These are phyloP conservation scores for Argentina silus DNA, from an alignment of 2,797 vertebrate species.

Conservation along the genomic window DNA sequence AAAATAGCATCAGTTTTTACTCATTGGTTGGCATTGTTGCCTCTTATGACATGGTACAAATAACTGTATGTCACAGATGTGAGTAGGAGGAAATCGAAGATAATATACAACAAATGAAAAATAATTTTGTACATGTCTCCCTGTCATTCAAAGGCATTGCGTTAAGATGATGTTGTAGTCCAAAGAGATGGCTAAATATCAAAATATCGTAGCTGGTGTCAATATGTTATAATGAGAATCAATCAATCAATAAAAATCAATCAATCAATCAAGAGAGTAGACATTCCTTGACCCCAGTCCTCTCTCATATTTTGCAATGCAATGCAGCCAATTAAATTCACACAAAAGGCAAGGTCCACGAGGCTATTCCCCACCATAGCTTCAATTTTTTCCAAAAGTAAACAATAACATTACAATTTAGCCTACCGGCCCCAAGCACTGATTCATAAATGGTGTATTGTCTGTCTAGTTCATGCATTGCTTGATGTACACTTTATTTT, in stretches of 20 bases:
- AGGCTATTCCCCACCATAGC: conserved; percentile 32
- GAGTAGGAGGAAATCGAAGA: too few relatives aligned
- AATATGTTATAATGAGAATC: neutral
- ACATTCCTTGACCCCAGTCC: conserved; percentile 30
- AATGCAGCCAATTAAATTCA: conserved; percentile 53
- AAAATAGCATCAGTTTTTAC: neutral
- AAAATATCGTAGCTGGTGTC: neutral
- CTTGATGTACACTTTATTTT: neutral
- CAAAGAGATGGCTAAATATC: too few relatives aligned
- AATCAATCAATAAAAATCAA: too few relatives aligned
- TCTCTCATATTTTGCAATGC: conserved; percentile 30
- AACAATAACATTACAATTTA: conserved; percentile 51
- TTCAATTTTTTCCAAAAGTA: conserved; percentile 45
- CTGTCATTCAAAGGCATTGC: too few relatives aligned
- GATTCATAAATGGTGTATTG: conserved; percentile 40
- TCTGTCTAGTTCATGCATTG: conserved; percentile 37
- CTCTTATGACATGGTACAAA: neutral
- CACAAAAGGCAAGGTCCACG: conserved; percentile 43
- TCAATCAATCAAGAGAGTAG: conserved; percentile 6
- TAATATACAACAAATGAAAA: too few relatives aligned
- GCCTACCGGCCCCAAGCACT: conserved; percentile 27
- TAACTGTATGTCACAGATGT: neutral
- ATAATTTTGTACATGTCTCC: too few relatives aligned
- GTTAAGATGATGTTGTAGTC: too few relatives aligned
- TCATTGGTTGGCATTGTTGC: neutral